Evolutionary conservation across 2,888 invertebrate species (phyloP).

Genomic region (Cerceris rybyensis): DNA sequence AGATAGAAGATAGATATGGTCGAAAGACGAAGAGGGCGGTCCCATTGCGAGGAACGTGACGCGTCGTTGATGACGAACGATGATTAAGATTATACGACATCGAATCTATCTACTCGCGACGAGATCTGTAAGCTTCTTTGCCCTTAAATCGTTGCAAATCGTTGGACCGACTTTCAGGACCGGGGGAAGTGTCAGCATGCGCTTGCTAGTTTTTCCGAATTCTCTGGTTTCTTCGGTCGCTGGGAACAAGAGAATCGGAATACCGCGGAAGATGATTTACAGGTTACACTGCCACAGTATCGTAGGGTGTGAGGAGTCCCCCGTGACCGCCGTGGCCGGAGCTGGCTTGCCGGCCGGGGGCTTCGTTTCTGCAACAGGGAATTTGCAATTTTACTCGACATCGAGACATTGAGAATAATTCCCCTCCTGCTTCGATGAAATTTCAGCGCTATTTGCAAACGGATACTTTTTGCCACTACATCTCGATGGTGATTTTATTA

Average conservation of each 20-base stretch:
- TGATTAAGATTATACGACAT: neutral
- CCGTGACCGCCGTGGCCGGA: slow-evolving; percentile 82
- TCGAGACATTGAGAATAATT: neutral
- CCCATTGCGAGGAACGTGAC: slow-evolving; percentile 20
- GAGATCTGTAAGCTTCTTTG: slow-evolving; percentile 53
- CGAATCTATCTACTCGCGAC: slow-evolving; percentile 63
- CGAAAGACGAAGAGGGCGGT: slow-evolving; percentile 44
- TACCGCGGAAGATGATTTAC: slow-evolving; percentile 84
- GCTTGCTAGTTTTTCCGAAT: slow-evolving; percentile 50
- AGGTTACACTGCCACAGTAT: slow-evolving; percentile 99
- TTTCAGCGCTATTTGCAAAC: slow-evolving; percentile 33
- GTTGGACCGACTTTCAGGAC: slow-evolving; percentile 72
- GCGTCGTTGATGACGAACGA: neutral
- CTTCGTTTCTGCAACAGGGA: slow-evolving; percentile 91
- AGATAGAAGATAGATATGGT: slow-evolving; percentile 49
- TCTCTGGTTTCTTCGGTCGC: slow-evolving; percentile 62
- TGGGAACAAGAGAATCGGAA: slow-evolving; percentile 66
- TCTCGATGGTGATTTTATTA: too few species aligned
- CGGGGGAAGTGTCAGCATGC: slow-evolving; percentile 67
- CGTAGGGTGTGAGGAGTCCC: slow-evolving; percentile 97
- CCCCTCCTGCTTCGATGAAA: slow-evolving; percentile 10
- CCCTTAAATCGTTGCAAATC: slow-evolving; percentile 72
- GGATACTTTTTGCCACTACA: slow-evolving; percentile 21
- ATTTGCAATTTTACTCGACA: slow-evolving; percentile 32
- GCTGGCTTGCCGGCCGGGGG: slow-evolving; percentile 88